phyloP scores from a whole-genome alignment of 2,113 vertebrate species.

The Hippocampus abdominalis region DNA sequence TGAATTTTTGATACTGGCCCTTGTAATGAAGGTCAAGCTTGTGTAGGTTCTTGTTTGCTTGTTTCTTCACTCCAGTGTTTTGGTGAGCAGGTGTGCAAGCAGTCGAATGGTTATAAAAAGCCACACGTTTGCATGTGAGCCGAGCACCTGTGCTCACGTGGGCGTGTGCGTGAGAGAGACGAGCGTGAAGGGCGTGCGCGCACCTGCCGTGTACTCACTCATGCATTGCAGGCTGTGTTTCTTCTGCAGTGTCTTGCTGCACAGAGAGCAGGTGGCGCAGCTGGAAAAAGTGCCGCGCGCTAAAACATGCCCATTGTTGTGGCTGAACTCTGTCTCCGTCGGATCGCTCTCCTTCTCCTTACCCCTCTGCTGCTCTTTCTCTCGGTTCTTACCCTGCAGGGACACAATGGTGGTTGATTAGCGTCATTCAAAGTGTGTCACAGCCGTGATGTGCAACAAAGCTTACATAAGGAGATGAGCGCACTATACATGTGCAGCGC shows the following conservation, averaged over 20 bases:
- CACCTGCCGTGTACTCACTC: conserved; percentile 80
- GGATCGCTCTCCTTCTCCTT: conserved; percentile 70
- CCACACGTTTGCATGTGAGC: conserved; percentile 8
- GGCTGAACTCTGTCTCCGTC: conserved; percentile 61
- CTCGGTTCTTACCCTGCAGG: conserved; percentile 83
- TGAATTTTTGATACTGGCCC: background rate
- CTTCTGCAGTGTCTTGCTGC: conserved; percentile 80
- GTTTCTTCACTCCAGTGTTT: conserved; percentile 7
- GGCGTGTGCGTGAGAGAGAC: background rate
- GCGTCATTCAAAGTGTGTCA: background rate
- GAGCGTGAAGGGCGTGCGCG: conserved; percentile 21
- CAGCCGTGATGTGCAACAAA: conserved; percentile 16
- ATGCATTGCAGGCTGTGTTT: conserved; percentile 84
- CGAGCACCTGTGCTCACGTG: conserved; percentile 11
- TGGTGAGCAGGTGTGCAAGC: conserved; percentile 23
- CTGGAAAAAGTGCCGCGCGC: conserved; percentile 78
- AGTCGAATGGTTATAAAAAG: conserved; percentile 12
- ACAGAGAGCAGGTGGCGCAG: conserved; percentile 84
- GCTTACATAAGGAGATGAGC: conserved; percentile 29
- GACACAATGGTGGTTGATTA: conserved; percentile 10
- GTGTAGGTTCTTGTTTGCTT: background rate
- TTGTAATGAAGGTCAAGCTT: background rate
- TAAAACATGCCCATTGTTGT: conserved; percentile 71
- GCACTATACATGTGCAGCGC: background rate
- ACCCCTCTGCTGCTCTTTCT: conserved; percentile 73